phyloP scores from a whole-genome alignment of 2,797 vertebrate genomes.

The Synaphobranchus kaupii region DNA sequence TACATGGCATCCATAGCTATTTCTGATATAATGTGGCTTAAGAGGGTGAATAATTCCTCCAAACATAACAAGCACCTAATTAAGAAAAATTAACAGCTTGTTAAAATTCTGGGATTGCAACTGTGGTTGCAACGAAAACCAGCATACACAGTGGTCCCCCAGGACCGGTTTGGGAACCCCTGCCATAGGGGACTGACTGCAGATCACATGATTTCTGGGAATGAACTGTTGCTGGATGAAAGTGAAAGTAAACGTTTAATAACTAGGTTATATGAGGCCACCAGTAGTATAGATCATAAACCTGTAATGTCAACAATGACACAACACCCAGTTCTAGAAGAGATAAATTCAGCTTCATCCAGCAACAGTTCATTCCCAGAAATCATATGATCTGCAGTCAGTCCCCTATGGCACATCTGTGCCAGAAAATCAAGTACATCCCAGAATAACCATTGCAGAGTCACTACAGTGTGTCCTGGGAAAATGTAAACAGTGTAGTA shows the following conservation, averaged over 20 bases:
- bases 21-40: too few relatives aligned
- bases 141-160: too few relatives aligned
- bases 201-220: constrained; percentile 56
- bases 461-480: neutral
- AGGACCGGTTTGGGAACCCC: too few relatives aligned
- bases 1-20: too few relatives aligned
- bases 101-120: too few relatives aligned
- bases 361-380: constrained; percentile 36
- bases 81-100: too few relatives aligned
- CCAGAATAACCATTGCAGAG: neutral
- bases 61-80: too few relatives aligned
- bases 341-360: constrained; percentile 42
- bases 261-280: too few relatives aligned
- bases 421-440: neutral
- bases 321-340: neutral
- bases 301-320: neutral
- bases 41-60: too few relatives aligned
- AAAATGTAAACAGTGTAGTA: neutral
- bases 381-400: constrained; percentile 49
- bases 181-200: neutral
- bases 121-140: too few relatives aligned
- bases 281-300: neutral
- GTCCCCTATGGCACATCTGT: neutral
- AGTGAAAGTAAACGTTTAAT: too few relatives aligned
- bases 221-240: constrained; percentile 10